Percentiles rank a stretch among this genome's conserved stretches.
Conservation (phyloP, 64 coral and sea anemone genomes). For the Montipora capricornis region DNA sequence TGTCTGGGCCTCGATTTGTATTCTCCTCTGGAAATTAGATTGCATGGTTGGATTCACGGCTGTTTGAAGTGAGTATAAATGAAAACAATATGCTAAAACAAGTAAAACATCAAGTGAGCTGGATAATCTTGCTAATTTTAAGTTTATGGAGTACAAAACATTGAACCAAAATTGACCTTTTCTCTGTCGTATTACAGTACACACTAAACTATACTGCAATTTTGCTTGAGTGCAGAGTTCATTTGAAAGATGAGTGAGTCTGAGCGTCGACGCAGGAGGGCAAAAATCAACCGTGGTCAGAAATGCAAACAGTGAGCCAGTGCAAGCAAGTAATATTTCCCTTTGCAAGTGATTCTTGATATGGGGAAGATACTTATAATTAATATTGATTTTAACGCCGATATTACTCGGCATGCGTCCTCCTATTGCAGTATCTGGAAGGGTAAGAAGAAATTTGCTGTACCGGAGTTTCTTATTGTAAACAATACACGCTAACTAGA, state of each 20-base stretch:
- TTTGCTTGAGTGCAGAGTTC: not conserved
- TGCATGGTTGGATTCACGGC: not conserved
- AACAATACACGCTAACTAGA: not conserved
- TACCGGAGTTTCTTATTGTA: not conserved
- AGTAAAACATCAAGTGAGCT: not conserved
- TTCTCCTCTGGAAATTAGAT: not conserved
- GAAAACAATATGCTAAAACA: not conserved
- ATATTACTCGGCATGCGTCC: not conserved
- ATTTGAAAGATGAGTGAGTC: slow-evolving; percentile 8
- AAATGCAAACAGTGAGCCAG: not conserved
- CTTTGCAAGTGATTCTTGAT: slow-evolving; percentile 1
- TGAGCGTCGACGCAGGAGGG: not conserved
- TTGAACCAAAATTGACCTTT: not conserved
- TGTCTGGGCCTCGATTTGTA: not conserved
- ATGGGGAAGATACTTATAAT: not conserved
- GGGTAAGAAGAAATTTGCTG: not conserved
- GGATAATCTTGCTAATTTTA: not conserved
- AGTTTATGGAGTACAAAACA: not conserved
- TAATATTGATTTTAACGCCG: slow-evolving; percentile 23
- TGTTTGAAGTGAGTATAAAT: not conserved
- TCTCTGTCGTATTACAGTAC: not conserved
- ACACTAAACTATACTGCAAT: not conserved
- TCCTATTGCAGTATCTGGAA: slow-evolving; percentile 8
- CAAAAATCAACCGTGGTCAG: not conserved
- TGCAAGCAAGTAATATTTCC: not conserved